Evolutionary conservation across 2,113 vertebrate genomes (phyloP).

Genomic region (Chauna torquata): DNA sequence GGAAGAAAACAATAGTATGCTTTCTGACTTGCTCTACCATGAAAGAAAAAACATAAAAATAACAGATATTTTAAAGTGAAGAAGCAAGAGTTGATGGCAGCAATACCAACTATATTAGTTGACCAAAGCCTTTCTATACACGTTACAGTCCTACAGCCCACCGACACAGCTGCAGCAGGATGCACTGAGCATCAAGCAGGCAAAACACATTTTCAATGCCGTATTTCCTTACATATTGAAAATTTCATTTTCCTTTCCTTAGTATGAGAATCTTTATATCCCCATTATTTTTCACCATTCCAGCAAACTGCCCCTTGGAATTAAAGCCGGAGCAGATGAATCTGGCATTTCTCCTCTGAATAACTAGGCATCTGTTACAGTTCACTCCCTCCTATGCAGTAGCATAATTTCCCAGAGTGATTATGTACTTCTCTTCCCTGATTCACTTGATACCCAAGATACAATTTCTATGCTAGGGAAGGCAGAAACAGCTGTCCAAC

Average conservation of each 20-base stretch:
- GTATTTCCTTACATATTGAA: not conserved
- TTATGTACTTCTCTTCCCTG: not conserved
- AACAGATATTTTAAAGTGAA: not conserved
- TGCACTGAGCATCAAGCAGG: not conserved
- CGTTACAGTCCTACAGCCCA: not conserved
- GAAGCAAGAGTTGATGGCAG: not conserved
- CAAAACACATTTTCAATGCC: not conserved
- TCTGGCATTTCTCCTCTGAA: not conserved
- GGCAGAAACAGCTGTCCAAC: not conserved
- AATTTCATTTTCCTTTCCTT: not conserved
- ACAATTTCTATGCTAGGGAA: not conserved
- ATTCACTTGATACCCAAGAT: not conserved
- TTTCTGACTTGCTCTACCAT: not conserved
- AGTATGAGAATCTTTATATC: not conserved
- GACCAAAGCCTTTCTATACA: not conserved
- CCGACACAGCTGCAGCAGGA: not conserved
- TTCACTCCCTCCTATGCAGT: not conserved
- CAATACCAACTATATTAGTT: not conserved
- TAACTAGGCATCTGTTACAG: not conserved
- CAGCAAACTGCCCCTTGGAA: not conserved
- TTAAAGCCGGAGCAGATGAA: not conserved
- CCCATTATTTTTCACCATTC: not conserved
- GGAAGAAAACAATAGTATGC: rapidly evolving
- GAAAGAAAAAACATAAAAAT: not conserved
- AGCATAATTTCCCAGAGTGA: not conserved